These are phyloP conservation scores for Morpho helenor DNA, from an alignment of 2,888 invertebrate species.

Conservation along the genomic window DNA sequence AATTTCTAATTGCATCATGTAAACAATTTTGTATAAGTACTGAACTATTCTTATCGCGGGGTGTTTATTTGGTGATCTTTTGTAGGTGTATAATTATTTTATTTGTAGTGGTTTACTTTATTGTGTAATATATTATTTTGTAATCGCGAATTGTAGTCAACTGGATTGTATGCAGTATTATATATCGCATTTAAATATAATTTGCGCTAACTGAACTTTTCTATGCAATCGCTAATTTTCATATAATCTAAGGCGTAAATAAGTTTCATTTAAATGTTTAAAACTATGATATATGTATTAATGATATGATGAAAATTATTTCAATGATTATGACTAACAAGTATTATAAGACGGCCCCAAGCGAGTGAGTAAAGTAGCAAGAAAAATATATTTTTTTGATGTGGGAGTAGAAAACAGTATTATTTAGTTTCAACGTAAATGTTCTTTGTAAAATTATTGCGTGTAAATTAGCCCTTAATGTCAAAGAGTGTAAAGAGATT, in stretches of 20 bases:
- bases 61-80: not conserved
- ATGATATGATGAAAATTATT: constrained; percentile 72
- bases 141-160: not conserved
- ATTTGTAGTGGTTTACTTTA: not conserved
- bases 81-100: not conserved
- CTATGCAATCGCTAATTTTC: constrained; percentile 48
- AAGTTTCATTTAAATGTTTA: constrained; percentile 64
- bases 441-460: no score
- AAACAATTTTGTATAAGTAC: constrained; percentile 21
- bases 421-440: no score
- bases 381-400: no score
- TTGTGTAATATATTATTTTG: not conserved
- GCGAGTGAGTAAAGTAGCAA: not conserved
- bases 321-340: constrained; percentile 24
- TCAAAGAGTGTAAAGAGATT: no score
- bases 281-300: constrained; percentile 70
- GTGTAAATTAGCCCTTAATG: no score
- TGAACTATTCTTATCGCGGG: not conserved
- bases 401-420: no score
- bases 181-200: constrained; percentile 26
- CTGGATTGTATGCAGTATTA: not conserved
- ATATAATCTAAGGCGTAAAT: constrained; percentile 53
- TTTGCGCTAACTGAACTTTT: constrained; percentile 46
- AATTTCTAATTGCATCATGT: not conserved
- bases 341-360: constrained; percentile 8